Percentiles rank a stretch among this genome's conserved stretches.
These are phyloP conservation scores for Campylomormyrus numenius DNA, from an alignment of 2,113 vertebrate genomes.

Conservation along the genomic window DNA sequence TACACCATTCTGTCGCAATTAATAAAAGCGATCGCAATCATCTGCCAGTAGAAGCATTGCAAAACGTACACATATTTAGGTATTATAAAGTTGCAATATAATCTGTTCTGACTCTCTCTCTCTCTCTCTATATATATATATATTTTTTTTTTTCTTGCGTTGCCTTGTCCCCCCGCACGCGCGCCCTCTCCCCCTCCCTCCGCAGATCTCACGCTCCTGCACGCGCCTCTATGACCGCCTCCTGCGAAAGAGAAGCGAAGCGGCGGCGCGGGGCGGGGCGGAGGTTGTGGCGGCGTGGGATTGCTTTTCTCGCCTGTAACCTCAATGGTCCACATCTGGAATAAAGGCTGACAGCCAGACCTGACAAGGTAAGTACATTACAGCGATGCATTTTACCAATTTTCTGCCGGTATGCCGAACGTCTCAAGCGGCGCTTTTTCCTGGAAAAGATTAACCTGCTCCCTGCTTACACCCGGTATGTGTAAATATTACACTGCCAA, in stretches of 20 bases:
- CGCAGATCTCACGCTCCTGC: background rate
- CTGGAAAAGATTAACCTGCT: background rate
- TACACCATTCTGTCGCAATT: background rate
- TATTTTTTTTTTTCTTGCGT: background rate
- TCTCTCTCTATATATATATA: background rate
- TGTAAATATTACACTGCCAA: background rate
- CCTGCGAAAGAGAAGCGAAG: slow-evolving; percentile 33
- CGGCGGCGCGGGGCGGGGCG: slow-evolving; percentile 46
- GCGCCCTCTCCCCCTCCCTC: slow-evolving; percentile 22
- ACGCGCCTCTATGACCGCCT: slow-evolving; percentile 34
- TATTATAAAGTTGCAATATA: background rate
- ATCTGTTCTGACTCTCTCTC: background rate
- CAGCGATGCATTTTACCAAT: background rate
- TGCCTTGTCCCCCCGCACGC: background rate
- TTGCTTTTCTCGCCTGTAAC: slow-evolving; percentile 29
- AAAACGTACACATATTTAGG: background rate
- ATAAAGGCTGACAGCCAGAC: slow-evolving; percentile 46
- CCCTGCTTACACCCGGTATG: background rate
- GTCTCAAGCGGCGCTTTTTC: background rate
- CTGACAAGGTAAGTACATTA: slow-evolving; percentile 51
- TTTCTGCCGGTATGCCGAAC: background rate
- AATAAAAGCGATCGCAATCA: background rate
- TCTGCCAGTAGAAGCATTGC: no score
- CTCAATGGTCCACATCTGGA: slow-evolving; percentile 52
- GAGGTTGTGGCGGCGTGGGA: slow-evolving; percentile 27